A percentile compares a stretch with the other conserved stretches of the same genome.
Conservation (phyloP, 2,888 invertebrate genomes). For the Caenorhabditis uteleia region DNA sequence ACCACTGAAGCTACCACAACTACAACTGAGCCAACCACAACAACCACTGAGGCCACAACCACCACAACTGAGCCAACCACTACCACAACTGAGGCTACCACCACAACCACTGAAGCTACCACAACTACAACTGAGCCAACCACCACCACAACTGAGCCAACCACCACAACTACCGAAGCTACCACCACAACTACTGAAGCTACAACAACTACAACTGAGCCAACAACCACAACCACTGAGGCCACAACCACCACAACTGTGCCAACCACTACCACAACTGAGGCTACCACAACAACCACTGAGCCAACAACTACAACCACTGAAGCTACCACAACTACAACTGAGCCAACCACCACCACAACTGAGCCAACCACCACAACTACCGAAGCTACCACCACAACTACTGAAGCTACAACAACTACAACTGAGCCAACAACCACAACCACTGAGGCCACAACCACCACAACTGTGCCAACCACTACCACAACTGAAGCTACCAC, state of each 20-base stretch:
- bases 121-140: neutral
- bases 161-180: neutral
- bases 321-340: conserved; percentile 9
- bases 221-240: neutral
- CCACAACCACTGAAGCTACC: neutral
- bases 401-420: conserved; percentile 3
- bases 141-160: neutral
- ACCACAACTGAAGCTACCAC: neutral
- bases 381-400: conserved; percentile 5
- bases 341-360: conserved; percentile 2
- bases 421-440: conserved; percentile 7
- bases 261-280: conserved; percentile 11
- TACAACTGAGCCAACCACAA: conserved; percentile 6
- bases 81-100: neutral
- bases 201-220: neutral
- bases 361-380: conserved; percentile 3
- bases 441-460: conserved; percentile 2
- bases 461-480: conserved; percentile 1
- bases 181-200: neutral
- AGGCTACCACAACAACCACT: conserved; percentile 4
- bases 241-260: neutral
- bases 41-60: neutral
- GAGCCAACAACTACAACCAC: conserved; percentile 11
- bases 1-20: neutral
- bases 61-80: neutral